Conservation (phyloP, 2,113 vertebrate species). For the Microtus ochrogaster region DNA sequence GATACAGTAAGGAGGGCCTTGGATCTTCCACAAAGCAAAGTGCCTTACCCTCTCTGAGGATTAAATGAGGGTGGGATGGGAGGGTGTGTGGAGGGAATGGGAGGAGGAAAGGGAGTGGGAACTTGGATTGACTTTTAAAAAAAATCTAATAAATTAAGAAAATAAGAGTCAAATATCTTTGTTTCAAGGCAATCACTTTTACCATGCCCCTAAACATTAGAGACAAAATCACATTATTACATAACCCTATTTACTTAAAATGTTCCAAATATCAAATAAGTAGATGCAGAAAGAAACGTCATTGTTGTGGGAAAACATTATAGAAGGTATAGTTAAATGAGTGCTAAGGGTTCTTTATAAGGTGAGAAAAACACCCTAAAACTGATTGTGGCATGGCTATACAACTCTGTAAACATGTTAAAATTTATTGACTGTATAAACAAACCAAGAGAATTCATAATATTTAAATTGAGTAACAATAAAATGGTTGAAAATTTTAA, state of each 20-base stretch:
- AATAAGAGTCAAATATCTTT: neutral
- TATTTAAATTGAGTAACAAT: constrained; percentile 1
- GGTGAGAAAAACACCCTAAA: neutral
- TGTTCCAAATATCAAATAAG: neutral
- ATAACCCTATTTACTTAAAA: neutral
- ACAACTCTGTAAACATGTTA: neutral
- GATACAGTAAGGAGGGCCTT: too few relatives aligned
- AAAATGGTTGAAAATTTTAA: neutral
- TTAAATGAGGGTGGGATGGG: too few relatives aligned
- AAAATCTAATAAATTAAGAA: too few relatives aligned
- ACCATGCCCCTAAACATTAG: neutral
- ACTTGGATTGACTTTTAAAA: too few relatives aligned
- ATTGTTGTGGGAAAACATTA: neutral
- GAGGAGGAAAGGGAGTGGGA: too few relatives aligned
- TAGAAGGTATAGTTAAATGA: neutral
- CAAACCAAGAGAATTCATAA: neutral
- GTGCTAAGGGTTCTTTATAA: neutral
- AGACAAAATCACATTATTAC: neutral
- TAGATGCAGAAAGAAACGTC: neutral
- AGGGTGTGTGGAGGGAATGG: too few relatives aligned
- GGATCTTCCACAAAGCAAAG: too few relatives aligned
- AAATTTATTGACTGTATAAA: neutral
- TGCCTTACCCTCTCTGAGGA: too few relatives aligned
- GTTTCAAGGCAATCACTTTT: neutral
- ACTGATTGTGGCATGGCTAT: neutral